Evolutionary conservation across 2,113 vertebrate genomes (phyloP).

Genomic region (Pseudorhombus dupliciocellatus): DNA sequence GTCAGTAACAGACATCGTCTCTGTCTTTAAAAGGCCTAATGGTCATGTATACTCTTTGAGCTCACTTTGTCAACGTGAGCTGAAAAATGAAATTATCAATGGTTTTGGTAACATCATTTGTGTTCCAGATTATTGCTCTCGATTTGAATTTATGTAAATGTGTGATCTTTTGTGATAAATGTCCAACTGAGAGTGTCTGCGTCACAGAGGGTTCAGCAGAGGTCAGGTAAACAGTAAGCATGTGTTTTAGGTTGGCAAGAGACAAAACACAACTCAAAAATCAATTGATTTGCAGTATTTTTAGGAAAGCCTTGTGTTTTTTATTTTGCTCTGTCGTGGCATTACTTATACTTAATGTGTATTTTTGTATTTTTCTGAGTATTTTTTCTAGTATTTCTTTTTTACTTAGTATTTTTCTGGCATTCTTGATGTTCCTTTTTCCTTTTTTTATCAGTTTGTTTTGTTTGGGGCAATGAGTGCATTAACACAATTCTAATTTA

Average conservation of each 20-base stretch:
- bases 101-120: neutral
- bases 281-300: neutral
- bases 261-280: too few relatives aligned
- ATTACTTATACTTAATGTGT: too few relatives aligned
- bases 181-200: conserved; percentile 30
- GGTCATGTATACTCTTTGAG: neutral
- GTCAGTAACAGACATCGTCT: neutral
- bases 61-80: neutral
- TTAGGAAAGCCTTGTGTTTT: neutral
- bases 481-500: neutral
- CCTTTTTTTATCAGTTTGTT: too few relatives aligned
- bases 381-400: too few relatives aligned
- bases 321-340: too few relatives aligned
- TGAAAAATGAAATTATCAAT: neutral
- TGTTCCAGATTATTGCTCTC: conserved; percentile 19
- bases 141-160: conserved; percentile 43
- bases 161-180: conserved; percentile 53
- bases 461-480: too few relatives aligned
- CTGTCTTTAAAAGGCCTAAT: neutral
- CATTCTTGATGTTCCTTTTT: too few relatives aligned
- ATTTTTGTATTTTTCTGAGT: too few relatives aligned
- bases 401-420: too few relatives aligned
- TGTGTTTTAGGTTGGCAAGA: too few relatives aligned
- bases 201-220: conserved; percentile 1
- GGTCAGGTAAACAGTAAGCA: neutral